Evolutionary conservation across 2,888 invertebrate genomes (phyloP).

Genomic region (Aleiodes alternator): DNA sequence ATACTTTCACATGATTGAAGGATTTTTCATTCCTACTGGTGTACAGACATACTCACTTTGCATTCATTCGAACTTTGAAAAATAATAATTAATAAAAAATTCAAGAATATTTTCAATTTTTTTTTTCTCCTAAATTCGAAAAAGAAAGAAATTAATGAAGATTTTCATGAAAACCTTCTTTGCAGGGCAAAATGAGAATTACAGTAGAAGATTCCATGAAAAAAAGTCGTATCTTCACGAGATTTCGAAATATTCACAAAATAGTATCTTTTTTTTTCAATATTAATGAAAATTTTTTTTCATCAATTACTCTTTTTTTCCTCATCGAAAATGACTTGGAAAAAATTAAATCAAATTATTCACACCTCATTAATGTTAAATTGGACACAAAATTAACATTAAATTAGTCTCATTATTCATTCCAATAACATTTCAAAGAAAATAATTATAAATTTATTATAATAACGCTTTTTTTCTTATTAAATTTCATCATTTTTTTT

Average conservation of each 20-base stretch:
- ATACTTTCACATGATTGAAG: constrained; percentile 26
- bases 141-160: background rate
- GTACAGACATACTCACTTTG: constrained; percentile 1
- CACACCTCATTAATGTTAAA: background rate
- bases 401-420: constrained; percentile 45
- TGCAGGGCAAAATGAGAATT: too few species aligned
- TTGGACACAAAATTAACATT: constrained; percentile 19
- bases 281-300: too few species aligned
- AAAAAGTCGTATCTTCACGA: too few species aligned
- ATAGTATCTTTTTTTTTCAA: too few species aligned
- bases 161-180: too few species aligned
- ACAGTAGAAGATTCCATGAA: too few species aligned
- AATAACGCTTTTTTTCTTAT: constrained; percentile 41
- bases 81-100: constrained; percentile 1
- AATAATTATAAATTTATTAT: constrained; percentile 63
- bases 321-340: background rate
- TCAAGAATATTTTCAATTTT: background rate
- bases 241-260: too few species aligned
- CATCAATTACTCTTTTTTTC: too few species aligned
- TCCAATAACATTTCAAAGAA: constrained; percentile 66
- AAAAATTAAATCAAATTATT: constrained; percentile 31
- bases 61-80: constrained; percentile 1
- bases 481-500: constrained; percentile 32
- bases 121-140: background rate
- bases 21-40: background rate